These are phyloP conservation scores for Panopea generosa DNA, from an alignment of 2,888 invertebrate species.

Conservation along the genomic window DNA sequence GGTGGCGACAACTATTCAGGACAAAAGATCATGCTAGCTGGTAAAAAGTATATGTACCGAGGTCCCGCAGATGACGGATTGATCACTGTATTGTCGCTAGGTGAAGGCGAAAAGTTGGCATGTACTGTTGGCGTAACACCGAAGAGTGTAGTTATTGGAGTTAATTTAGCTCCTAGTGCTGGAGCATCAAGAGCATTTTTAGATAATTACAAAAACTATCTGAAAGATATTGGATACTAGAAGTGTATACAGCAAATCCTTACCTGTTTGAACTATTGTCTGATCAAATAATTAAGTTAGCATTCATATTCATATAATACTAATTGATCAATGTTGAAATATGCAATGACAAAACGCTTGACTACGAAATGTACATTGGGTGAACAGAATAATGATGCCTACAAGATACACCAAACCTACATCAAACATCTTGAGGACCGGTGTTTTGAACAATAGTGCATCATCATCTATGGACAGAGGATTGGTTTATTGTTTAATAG, in stretches of 20 bases:
- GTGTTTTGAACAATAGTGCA: no score
- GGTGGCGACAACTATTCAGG: constrained; percentile 30
- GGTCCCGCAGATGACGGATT: constrained; percentile 57
- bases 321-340: no score
- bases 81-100: constrained; percentile 55
- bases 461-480: no score
- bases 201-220: constrained; percentile 61
- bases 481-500: no score
- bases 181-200: constrained; percentile 55
- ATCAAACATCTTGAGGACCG: no score
- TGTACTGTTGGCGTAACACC: constrained; percentile 55
- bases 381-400: no score
- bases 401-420: no score
- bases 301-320: no score
- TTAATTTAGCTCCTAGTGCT: constrained; percentile 37
- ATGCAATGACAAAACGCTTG: no score
- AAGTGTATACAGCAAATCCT: neutral
- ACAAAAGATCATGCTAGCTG: constrained; percentile 46
- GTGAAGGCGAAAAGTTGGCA: constrained; percentile 50
- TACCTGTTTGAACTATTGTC: no score
- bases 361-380: no score
- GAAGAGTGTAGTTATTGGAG: constrained; percentile 44
- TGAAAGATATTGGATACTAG: constrained; percentile 51
- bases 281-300: no score
- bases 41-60: constrained; percentile 54